A percentile compares a stretch with the other conserved stretches of the same genome.
Conservation (phyloP, 2,113 vertebrate genomes). For the Gyps fulvus region DNA sequence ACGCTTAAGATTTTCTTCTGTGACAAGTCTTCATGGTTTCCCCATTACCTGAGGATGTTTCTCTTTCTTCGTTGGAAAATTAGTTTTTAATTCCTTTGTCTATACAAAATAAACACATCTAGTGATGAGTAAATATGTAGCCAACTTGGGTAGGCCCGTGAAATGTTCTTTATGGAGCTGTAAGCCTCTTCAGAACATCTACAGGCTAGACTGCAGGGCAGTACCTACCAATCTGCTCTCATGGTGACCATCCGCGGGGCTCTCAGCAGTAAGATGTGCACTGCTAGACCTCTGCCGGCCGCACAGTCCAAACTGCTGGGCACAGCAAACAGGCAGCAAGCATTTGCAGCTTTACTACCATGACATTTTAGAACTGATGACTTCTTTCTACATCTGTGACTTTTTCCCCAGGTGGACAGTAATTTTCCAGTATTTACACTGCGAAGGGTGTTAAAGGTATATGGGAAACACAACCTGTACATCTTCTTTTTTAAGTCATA, state of each 20-base stretch:
- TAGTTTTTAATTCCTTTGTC: not conserved
- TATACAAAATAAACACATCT: not conserved
- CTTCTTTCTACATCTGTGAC: not conserved
- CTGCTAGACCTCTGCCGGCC: not conserved
- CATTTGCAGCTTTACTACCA: not conserved
- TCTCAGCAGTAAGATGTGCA: not conserved
- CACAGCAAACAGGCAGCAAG: not conserved
- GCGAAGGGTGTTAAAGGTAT: not conserved
- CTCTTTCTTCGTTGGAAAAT: not conserved
- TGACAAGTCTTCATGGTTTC: not conserved
- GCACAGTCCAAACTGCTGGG: fast-evolving
- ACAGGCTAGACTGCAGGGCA: no score
- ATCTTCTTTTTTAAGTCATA: not conserved
- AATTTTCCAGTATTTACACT: not conserved
- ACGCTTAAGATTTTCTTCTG: not conserved
- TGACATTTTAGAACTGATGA: not conserved
- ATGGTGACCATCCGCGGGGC: fast-evolving
- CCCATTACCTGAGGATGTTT: not conserved
- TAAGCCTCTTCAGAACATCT: not conserved
- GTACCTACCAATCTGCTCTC: not conserved
- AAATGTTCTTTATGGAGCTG: not conserved
- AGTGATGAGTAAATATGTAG: not conserved
- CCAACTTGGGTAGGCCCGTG: not conserved
- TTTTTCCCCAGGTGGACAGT: not conserved
- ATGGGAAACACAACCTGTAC: not conserved